phyloP scores from a whole-genome alignment of 2,888 invertebrate species.

The Cosmorhoe ocellata region DNA sequence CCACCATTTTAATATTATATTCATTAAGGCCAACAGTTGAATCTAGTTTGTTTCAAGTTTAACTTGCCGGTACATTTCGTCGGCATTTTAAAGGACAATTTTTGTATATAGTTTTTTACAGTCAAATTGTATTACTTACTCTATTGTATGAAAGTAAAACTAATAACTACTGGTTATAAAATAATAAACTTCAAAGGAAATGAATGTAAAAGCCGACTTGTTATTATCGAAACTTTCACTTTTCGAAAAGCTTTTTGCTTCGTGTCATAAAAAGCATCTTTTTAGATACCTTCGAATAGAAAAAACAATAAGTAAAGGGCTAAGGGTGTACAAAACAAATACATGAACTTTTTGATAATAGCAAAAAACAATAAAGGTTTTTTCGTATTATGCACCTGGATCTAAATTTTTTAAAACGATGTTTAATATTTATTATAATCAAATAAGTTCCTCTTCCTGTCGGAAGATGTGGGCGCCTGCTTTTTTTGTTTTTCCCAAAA shows the following conservation, averaged over 20 bases:
- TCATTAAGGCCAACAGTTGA: too few relatives aligned
- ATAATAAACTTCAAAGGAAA: constrained; percentile 14
- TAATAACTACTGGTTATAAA: constrained; percentile 10
- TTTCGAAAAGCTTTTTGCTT: constrained; percentile 48
- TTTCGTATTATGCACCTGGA: constrained; percentile 66
- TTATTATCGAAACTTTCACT: constrained; percentile 58
- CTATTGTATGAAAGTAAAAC: constrained; percentile 8
- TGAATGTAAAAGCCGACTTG: constrained; percentile 6
- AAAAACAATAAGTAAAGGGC: constrained; percentile 17
- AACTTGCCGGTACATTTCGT: too few relatives aligned
- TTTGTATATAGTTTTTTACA: too few relatives aligned
- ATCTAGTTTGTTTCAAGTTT: too few relatives aligned
- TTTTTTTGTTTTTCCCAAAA: constrained; percentile 51
- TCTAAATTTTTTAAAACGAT: constrained; percentile 60
- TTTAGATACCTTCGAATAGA: constrained; percentile 11
- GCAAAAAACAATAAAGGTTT: constrained; percentile 60
- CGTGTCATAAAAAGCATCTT: neutral
- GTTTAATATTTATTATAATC: constrained; percentile 77
- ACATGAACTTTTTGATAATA: constrained; percentile 44
- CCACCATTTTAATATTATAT: too few relatives aligned
- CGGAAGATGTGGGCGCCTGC: constrained; percentile 74
- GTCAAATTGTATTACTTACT: too few relatives aligned
- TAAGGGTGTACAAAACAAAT: constrained; percentile 53
- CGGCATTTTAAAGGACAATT: too few relatives aligned
- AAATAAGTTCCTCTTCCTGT: constrained; percentile 80